These are phyloP conservation scores for Clarias macrocephalus DNA, from an alignment of 2,113 vertebrate genomes.

Conservation along the genomic window DNA sequence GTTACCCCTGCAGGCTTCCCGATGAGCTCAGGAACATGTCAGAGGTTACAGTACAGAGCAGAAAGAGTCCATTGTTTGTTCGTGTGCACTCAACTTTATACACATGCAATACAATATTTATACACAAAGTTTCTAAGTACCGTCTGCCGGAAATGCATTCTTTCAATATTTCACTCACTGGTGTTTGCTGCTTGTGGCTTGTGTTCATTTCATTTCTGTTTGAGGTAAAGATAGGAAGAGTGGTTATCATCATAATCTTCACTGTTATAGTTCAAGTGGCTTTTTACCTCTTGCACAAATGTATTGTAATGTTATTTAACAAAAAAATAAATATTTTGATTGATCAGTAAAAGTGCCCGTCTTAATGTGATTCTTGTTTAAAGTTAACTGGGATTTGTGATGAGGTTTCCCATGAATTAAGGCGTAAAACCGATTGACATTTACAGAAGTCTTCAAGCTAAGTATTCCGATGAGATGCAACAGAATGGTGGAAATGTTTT, in stretches of 20 bases:
- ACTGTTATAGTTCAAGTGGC: neutral
- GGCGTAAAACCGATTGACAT: too few species aligned
- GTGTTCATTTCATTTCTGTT: conserved; percentile 30
- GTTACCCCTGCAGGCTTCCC: conserved; percentile 19
- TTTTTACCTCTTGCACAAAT: conserved; percentile 34
- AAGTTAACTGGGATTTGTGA: neutral
- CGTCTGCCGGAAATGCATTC: neutral
- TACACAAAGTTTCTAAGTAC: neutral
- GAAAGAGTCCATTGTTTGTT: conserved; percentile 40
- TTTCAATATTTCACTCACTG: conserved; percentile 20
- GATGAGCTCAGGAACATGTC: conserved; percentile 37
- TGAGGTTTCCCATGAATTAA: too few species aligned
- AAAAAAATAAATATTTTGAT: conserved; percentile 21
- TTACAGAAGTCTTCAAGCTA: too few species aligned
- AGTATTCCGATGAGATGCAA: too few species aligned
- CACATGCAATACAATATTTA: neutral
- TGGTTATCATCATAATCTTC: neutral
- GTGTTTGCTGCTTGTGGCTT: conserved; percentile 25
- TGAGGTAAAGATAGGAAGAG: conserved; percentile 10
- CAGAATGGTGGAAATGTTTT: too few species aligned
- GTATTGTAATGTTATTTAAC: conserved; percentile 31
- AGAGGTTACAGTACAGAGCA: conserved; percentile 22
- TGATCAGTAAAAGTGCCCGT: neutral
- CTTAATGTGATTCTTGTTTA: neutral
- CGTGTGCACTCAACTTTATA: neutral